Base-by-base conservation (phyloP, 2,888 invertebrate genomes). In the Dendrolimus houi region DNA sequence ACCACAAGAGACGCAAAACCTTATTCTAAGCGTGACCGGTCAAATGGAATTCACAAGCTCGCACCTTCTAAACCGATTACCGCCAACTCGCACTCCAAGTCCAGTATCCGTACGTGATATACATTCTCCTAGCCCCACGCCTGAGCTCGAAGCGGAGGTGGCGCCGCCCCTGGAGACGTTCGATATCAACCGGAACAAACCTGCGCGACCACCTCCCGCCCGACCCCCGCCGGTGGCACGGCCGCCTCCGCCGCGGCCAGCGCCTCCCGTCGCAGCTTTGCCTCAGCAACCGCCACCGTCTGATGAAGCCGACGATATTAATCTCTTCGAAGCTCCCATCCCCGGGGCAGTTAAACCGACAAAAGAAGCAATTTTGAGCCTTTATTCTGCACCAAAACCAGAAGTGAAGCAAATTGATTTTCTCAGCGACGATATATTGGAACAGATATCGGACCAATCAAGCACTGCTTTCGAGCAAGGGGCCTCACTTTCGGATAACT, bases 1-100 rank as follows among this genome's bases (percentile, higher is more conserved):
- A 29, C 94, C 95, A 0, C 93, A 94, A 62, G 95, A 96, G 80
- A 97, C 97, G 0, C 96, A 97, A 85, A 96, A 96, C 74, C 87
- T 97, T 29, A 94, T 97, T 55, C 92, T 95, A 65, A 96, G 95
- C 47, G 97, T 97, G 1, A 96, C 97, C 52, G 97, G 96, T 1
- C 96, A 96, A 58, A 94, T 97, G 94, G 96, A 97, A 73, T 96
- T 96, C 56, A 96, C 96, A 0, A 97, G 97, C 68, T 95, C 95
- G 6, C 95, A 96, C 74, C 85, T 97, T 57, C 82, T 97, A 58
- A 96, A 96, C 67, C 94, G 96, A 60, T 93, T 97, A 61, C 96
- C 96, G 56, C 96, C 94, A 7, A 97, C 96, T 0, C 93, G 97
- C 64, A 96, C 96, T 1, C 97, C 97, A 0, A 97, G 96, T 79